Conservation (phyloP, 2,797 vertebrate genomes). For the Alcedo atthis region DNA sequence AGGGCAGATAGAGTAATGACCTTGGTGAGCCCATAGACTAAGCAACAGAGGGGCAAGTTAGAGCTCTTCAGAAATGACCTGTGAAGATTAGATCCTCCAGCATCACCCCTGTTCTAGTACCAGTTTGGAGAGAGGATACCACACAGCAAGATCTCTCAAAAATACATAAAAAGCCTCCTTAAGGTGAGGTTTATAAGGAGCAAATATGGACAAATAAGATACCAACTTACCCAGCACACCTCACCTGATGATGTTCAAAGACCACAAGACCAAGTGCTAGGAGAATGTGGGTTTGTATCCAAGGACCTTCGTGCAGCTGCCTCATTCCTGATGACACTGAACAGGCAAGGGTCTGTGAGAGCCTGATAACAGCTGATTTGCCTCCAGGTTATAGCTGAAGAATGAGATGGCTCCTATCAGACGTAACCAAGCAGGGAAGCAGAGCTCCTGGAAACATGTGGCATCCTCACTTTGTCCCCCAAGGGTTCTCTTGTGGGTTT, state of each 20-base stretch:
- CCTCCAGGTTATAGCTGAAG: background rate
- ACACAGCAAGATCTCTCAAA: background rate
- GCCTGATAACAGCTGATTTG: background rate
- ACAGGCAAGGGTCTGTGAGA: background rate
- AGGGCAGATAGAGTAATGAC: background rate
- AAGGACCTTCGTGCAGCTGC: background rate
- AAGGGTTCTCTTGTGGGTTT: background rate
- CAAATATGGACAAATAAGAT: background rate
- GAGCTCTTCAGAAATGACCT: background rate
- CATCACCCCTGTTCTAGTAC: background rate
- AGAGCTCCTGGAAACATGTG: background rate
- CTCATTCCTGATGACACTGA: background rate
- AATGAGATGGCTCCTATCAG: background rate
- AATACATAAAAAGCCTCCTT: background rate
- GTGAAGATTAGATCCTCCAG: background rate
- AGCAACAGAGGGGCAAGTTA: background rate
- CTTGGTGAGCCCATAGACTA: background rate
- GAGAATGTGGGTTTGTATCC: background rate
- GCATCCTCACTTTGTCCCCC: rapidly evolving
- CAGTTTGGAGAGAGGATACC: background rate
- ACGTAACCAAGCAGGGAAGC: background rate
- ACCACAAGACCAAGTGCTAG: background rate
- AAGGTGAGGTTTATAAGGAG: background rate
- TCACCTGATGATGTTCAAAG: background rate
- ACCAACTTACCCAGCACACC: background rate